Base-by-base conservation (phyloP, 2,888 invertebrate genomes). In the Xanthorhoe spadicearia region DNA sequence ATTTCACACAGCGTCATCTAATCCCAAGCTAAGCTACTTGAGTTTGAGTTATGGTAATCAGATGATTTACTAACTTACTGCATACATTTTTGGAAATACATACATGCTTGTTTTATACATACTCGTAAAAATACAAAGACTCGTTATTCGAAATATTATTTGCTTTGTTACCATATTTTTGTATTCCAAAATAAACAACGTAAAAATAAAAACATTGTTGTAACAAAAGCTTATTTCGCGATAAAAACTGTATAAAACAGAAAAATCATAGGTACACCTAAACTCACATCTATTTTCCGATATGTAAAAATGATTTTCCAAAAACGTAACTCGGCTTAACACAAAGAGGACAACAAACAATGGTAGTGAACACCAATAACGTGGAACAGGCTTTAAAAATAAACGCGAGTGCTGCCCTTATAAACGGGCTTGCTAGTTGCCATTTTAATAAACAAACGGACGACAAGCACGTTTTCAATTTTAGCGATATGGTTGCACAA, bases 401-500 rank as follows among this genome's bases (percentile, higher is more conserved):
- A 51, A 57, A 63, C 50, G 51, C 56, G 10, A 64, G 52, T 64
- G 61, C 56, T 57, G 49, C 50, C 48, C 50, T 52, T 38, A 57
- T 62, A 52, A 66, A 61, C 19, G 59, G 62, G 43, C 13, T 19
- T 61, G 57, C 57, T 54, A 62, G 43, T 43, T 63, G 56, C 62
- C 35, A 62, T 67, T 72, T 70, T 63, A 68, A 72, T 70, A 67
- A 72, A 66, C 66, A 66, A 72, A 66, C 66, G 61, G 63, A 68
- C 55, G 28, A 59, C 56, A 64, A 64, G 72, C 70, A 70, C 72
- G 66, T 68, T 70, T 72, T 67, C 70, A 67, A 72, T 72, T 69
- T 66, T 61, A 65, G 46, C 64, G 66, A 68, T 70, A 65, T 56
- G 48, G 51, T 43, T 23, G 48, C 49, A 38, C 54, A 51, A 58